Percentiles rank a stretch among this genome's conserved stretches.
Conservation (phyloP, 2,797 vertebrate genomes). For the Eulemur mongoz region DNA sequence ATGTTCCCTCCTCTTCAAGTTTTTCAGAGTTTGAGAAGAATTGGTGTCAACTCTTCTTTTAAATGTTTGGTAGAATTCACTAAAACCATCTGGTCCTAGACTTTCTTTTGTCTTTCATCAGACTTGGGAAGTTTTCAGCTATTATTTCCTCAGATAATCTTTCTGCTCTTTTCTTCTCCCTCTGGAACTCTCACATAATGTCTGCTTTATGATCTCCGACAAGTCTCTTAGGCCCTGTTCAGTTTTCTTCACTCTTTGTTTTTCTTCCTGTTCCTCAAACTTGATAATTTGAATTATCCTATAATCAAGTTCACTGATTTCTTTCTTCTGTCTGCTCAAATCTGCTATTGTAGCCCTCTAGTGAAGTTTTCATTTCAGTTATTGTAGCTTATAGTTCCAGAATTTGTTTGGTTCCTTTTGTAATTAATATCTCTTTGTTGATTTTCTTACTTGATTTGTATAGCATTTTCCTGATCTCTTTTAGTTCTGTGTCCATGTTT, state of each 20-base stretch:
- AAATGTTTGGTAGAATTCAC: not conserved
- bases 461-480: not conserved
- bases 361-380: not conserved
- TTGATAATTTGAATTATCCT: not conserved
- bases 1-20: not conserved
- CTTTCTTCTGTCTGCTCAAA: not conserved
- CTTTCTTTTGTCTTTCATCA: not conserved
- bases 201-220: not conserved
- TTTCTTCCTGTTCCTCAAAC: not conserved
- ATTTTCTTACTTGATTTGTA: conserved; percentile 4
- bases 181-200: not conserved
- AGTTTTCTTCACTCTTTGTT: not conserved
- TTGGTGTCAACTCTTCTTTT: not conserved
- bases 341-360: not conserved
- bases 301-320: not conserved
- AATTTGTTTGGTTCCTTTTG: not conserved
- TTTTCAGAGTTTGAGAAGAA: not conserved
- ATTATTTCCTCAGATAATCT: conserved; percentile 5
- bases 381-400: not conserved
- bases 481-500: not conserved
- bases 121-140: not conserved
- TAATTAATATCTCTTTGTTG: not conserved
- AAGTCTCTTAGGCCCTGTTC: not conserved
- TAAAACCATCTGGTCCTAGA: not conserved
- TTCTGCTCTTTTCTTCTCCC: not conserved